phyloP scores from a whole-genome alignment of 1,140 invertebrate genomes.

The Platorchestia sp. region DNA sequence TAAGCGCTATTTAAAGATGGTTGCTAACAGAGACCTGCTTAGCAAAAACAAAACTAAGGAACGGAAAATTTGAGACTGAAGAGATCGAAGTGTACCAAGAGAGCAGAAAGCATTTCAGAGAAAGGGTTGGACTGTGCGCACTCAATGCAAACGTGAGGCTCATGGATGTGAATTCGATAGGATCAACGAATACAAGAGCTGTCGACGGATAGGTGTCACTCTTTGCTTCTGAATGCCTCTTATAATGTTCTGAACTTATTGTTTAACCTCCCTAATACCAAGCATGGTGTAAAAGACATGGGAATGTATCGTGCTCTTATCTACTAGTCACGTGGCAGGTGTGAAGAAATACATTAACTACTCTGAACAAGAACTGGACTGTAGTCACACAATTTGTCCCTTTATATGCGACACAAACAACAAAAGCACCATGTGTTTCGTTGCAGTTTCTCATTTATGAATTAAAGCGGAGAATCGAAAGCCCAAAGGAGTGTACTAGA shows the following conservation, averaged over 20 bases:
- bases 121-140: background rate
- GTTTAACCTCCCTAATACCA: background rate
- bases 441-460: no score
- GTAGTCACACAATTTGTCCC: background rate
- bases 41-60: background rate
- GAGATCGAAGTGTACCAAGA: background rate
- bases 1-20: background rate
- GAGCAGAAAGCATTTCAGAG: background rate
- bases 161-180: background rate
- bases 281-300: background rate
- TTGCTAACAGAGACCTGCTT: background rate
- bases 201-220: no score
- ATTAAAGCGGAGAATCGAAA: no score
- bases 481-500: no score
- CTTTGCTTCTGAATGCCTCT: background rate
- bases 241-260: background rate
- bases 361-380: background rate
- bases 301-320: background rate
- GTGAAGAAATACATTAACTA: background rate
- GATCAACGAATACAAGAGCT: background rate
- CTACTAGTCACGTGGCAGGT: background rate
- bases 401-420: background rate
- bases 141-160: background rate
- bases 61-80: background rate
- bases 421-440: background rate